A percentile compares a stretch with the other conserved stretches of the same genome.
Conservation (phyloP, 2,113 vertebrate genomes). For the Prolemur simus region DNA sequence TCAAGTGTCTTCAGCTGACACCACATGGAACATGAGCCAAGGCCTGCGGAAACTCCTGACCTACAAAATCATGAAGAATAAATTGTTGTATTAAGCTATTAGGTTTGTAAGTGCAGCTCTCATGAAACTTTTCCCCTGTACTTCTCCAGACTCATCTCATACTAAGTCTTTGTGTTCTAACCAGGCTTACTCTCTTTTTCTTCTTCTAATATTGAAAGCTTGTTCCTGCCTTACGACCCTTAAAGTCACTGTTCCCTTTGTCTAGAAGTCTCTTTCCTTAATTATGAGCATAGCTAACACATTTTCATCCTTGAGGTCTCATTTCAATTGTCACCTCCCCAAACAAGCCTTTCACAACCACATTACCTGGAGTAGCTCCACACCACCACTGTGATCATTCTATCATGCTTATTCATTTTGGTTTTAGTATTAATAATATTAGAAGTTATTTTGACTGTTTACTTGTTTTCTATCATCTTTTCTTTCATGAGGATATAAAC, state of each 20-base stretch:
- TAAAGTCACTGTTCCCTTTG: background rate
- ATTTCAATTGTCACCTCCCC: background rate
- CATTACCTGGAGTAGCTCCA: background rate
- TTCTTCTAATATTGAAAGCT: background rate
- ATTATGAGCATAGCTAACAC: background rate
- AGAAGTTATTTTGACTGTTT: background rate
- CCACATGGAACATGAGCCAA: background rate
- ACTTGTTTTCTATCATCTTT: background rate
- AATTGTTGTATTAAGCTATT: background rate
- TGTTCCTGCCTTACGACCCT: background rate
- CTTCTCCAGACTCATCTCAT: background rate
- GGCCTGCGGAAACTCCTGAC: background rate
- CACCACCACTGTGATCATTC: background rate
- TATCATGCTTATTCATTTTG: background rate
- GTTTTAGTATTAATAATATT: background rate
- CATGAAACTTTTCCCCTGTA: background rate
- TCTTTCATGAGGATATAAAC: background rate
- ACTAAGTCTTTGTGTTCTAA: background rate
- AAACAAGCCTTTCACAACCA: background rate
- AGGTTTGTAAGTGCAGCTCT: background rate
- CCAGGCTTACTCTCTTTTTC: background rate
- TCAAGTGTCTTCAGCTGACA: background rate
- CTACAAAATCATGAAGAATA: background rate
- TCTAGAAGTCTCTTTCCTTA: background rate
- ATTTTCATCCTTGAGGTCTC: background rate